Base-by-base conservation (phyloP, 1,140 invertebrate species). In the Diorhabda sublineata region DNA sequence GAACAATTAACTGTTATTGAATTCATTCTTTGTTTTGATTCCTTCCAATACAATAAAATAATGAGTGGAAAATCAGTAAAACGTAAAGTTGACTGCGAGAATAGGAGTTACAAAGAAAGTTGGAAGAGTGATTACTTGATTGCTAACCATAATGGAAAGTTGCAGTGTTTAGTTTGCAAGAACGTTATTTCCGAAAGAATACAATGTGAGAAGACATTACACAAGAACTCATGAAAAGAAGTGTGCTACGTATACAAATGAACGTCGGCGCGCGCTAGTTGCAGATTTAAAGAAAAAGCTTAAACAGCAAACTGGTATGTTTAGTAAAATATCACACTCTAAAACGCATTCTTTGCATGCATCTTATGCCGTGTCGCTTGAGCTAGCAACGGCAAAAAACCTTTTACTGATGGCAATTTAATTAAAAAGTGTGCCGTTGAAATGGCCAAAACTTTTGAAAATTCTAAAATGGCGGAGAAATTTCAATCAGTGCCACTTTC, bases 101-200 rank as follows among this genome's bases (percentile, higher is more conserved):
- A 66, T 44, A 52, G 64, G 44, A 56, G 11, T 52, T 66, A 26
- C 26, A 26, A 26, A 26, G 26, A 26, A 26, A 26, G 85, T 5
- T 87, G 80, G 58, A 85, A 84, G 44, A 84, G 78, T n/a, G 83
- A 84, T 69, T 86, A 84, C 85, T 87, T 78, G 3, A 66, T 68
- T 41, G 45, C 57, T 63, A 60, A 63, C 57, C 56, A 72, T 73
- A 70, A 63, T 70, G 61, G 42, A 58, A 66, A 66, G 65, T 62
- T 68, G 45, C 61, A 68, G 59, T 68, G 43, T 43, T 45, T 70
- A 58, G 62, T 58, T 8, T 58, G 52, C 59, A 68, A 61, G 58
- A 52, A 61, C 42, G 61, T 59, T 26, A 5, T 71, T 58, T 69
- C 42, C 61, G 57, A n/a, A n/a, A n/a, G n/a, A n/a, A n/a, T n/a